Evolutionary conservation across 2,113 vertebrate genomes (phyloP).

Genomic region (Ceyx melanurus): DNA sequence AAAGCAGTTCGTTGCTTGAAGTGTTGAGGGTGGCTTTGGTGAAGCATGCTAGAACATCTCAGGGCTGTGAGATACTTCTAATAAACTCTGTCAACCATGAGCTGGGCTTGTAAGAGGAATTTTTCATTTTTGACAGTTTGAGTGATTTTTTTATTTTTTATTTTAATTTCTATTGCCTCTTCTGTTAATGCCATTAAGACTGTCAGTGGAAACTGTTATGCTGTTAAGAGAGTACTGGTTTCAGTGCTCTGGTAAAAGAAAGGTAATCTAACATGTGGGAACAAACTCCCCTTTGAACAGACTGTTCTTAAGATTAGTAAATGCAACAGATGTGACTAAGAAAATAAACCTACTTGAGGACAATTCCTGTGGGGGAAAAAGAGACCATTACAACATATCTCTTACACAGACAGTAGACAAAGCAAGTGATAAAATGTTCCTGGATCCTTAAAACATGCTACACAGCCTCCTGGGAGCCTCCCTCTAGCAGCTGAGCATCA

Average conservation of each 20-base stretch:
- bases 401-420: not conserved
- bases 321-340: not conserved
- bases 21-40: not conserved
- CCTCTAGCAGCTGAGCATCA: not conserved
- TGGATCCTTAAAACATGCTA: not conserved
- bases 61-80: not conserved
- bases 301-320: not conserved
- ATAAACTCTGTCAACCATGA: not conserved
- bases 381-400: not conserved
- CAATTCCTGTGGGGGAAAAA: rapidly evolving
- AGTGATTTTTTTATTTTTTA: not conserved
- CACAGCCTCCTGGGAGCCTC: not conserved
- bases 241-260: not conserved
- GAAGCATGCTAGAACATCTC: not conserved
- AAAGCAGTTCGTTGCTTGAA: not conserved
- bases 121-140: not conserved
- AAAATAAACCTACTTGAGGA: not conserved
- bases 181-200: not conserved
- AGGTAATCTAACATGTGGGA: not conserved
- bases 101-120: not conserved
- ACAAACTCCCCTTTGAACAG: not conserved
- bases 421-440: not conserved
- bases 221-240: not conserved
- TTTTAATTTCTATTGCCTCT: not conserved
- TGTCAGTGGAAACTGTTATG: not conserved